phyloP scores from a whole-genome alignment of 2,888 invertebrate genomes.

The Eupithecia pulchellata region DNA sequence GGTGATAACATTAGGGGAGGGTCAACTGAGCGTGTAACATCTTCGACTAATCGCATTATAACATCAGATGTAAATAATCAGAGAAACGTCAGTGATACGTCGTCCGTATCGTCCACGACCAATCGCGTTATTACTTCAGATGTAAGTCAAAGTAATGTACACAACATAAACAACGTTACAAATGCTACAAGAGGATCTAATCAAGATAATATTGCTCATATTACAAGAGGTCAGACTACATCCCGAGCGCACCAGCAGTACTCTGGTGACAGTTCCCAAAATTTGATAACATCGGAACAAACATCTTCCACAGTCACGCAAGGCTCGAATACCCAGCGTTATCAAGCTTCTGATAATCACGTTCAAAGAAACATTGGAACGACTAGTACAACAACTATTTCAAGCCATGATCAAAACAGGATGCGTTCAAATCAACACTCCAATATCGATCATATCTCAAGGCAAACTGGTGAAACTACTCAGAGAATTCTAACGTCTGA shows the following conservation, averaged over 20 bases:
- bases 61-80: slow-evolving; percentile 51
- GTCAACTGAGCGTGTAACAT: slow-evolving; percentile 57
- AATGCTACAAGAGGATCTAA: slow-evolving; percentile 53
- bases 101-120: slow-evolving; percentile 38
- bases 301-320: slow-evolving; percentile 51
- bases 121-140: slow-evolving; percentile 53
- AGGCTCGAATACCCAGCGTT: slow-evolving; percentile 49
- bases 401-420: slow-evolving; percentile 53
- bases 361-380: slow-evolving; percentile 50
- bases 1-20: slow-evolving; percentile 55
- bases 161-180: slow-evolving; percentile 29
- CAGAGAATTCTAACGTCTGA: slow-evolving; percentile 62
- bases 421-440: slow-evolving; percentile 58
- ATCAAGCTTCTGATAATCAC: slow-evolving; percentile 47
- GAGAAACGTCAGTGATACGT: slow-evolving; percentile 42
- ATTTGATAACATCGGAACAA: slow-evolving; percentile 52
- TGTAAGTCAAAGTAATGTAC: slow-evolving; percentile 49
- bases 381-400: slow-evolving; percentile 44
- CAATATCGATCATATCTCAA: slow-evolving; percentile 43
- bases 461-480: slow-evolving; percentile 54
- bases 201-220: slow-evolving; percentile 51
- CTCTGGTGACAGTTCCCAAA: slow-evolving; percentile 48
- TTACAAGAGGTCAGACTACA: slow-evolving; percentile 56
- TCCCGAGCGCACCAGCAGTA: slow-evolving; percentile 58
- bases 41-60: slow-evolving; percentile 53